Base-by-base conservation (phyloP, 2,113 vertebrate genomes). In the Triplophysa tibetana region DNA sequence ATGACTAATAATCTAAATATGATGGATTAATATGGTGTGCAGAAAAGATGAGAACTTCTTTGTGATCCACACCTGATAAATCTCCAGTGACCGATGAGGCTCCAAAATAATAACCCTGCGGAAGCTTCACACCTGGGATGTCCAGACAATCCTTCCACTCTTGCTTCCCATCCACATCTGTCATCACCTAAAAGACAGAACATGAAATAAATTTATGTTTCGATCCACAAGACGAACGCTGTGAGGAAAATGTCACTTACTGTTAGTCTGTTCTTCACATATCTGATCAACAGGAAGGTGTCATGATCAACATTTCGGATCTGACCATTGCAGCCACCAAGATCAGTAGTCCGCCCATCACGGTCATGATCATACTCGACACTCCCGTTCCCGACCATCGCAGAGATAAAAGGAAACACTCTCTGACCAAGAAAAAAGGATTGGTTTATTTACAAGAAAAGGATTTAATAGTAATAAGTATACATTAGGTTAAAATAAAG, bases 361-460 rank as follows among this genome's bases (percentile, higher is more conserved):
- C 87, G 87, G 19, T 96, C 93, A 0, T 99, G 97, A 83, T 98
- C 94, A 0, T 98, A 99, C 8, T 83, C 87, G 70, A 97, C 88
- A 0, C 94, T 95, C 2, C 97, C 97, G 0, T 99, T 99, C 77
- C 95, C 97, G 81, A 99, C 93, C 97, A 98, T 99, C 83, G 95
- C 93, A 0, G 96, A 97, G 82, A 99, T 75, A 24, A 96, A 97
- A 0, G 97, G 97, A 85, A 96, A 98, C 0, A 93, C 87, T 0
- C 95, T 92, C 97, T 99, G 88, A 1, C 2, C 13, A 11, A 58
- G 33, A 52, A n/a, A 54, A 23, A 10, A 17, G 50, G 14, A 69
- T 26, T 54, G 26, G 13, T 70, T 26, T 17, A 19, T 17, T 72
- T 38, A 5, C 19, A 60, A 12, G 54, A 45, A 45, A 45, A 4